Conservation (phyloP, 2,113 vertebrate species). For the Ia io region DNA sequence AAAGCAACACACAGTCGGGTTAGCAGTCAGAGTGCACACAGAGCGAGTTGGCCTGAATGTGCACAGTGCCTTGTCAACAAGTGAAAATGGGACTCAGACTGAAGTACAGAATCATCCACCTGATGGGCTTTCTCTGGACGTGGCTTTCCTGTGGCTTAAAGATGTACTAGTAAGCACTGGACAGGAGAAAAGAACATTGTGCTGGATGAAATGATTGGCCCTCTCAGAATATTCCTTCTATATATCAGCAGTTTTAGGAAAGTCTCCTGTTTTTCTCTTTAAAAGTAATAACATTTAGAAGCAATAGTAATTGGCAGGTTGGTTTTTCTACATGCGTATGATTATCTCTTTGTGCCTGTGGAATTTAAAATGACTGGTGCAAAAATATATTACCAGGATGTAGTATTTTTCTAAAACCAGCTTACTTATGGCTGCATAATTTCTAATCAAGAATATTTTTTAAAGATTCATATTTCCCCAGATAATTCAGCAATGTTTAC, state of each 20-base stretch:
- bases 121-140: background rate
- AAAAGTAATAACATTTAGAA: slow-evolving; percentile 17
- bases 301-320: background rate
- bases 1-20: background rate
- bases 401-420: slow-evolving; percentile 5
- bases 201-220: background rate
- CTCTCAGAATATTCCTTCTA: background rate
- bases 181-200: background rate
- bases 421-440: slow-evolving; percentile 55
- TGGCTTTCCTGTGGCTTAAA: background rate
- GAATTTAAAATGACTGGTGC: slow-evolving; percentile 23
- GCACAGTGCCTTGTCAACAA: background rate
- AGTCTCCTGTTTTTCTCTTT: background rate
- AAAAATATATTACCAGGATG: background rate
- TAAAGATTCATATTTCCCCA: slow-evolving; percentile 32
- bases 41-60: background rate
- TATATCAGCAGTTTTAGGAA: background rate
- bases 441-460: slow-evolving; percentile 41
- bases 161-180: background rate
- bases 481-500: background rate
- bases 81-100: background rate
- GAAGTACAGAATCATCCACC: background rate
- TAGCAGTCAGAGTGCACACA: background rate
- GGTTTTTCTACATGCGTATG: background rate
- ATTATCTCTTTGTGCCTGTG: background rate